Conservation (phyloP, 2,797 vertebrate species). For the Phrynocephalus forsythii region DNA sequence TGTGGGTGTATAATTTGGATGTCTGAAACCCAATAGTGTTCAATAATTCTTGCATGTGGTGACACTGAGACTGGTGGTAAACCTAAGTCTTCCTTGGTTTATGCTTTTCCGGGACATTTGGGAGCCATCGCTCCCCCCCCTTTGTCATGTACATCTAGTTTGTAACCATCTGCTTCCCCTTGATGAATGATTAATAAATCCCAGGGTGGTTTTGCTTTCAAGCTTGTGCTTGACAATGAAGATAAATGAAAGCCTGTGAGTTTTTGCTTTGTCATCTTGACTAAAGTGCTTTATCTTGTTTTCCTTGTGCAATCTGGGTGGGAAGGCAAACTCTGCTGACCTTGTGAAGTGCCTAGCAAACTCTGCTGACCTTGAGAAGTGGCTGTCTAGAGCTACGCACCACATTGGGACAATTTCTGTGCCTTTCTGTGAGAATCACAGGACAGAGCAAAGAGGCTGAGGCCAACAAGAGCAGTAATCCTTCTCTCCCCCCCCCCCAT, state of each 20-base stretch:
- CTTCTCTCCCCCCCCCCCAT: no score
- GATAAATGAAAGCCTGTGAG: not conserved
- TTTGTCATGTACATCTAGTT: not conserved
- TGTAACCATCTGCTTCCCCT: not conserved
- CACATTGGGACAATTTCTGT: no score
- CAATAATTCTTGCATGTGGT: not conserved
- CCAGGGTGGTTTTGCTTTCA: conserved; percentile 11
- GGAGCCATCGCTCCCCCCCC: not conserved
- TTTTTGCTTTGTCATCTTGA: conserved; percentile 15
- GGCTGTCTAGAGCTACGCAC: not conserved
- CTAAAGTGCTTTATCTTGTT: not conserved
- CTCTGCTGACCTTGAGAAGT: not conserved
- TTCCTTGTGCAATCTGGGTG: conserved; percentile 19
- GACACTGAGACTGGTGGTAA: not conserved
- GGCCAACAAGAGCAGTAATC: no score
- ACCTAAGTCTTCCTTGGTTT: not conserved
- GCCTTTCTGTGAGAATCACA: no score
- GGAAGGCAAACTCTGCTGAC: conserved; percentile 13
- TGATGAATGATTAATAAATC: conserved; percentile 11
- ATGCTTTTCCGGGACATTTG: conserved; percentile 11
- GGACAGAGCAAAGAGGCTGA: no score
- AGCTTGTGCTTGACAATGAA: conserved; percentile 12
- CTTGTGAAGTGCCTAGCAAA: not conserved
- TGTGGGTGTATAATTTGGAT: no score
- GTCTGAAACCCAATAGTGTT: not conserved